A percentile compares a stretch with the other conserved stretches of the same genome.
Conservation (phyloP, 2,113 vertebrate genomes). For the Centropus bengalensis region DNA sequence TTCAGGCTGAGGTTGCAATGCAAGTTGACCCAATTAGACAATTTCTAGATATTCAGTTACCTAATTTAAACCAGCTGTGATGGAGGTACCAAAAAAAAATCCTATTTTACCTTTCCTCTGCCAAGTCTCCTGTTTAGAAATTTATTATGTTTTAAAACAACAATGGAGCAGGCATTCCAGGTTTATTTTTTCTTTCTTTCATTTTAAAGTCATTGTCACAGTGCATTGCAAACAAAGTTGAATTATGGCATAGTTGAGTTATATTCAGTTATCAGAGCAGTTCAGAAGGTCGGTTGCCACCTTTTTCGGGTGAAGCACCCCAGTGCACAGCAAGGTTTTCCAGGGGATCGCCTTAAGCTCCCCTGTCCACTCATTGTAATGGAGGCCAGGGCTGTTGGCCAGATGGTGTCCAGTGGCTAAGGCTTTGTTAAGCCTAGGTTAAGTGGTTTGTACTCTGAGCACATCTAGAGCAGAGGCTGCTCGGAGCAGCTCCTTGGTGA, state of each 20-base stretch:
- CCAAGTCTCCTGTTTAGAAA: not conserved
- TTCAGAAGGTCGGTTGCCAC: not conserved
- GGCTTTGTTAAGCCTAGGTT: not conserved
- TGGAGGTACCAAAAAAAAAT: not conserved
- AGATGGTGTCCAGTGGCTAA: rapidly evolving
- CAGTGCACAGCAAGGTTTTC: not conserved
- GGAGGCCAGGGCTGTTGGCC: too few species aligned
- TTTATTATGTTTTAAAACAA: not conserved
- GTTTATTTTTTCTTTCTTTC: not conserved
- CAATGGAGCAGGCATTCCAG: not conserved
- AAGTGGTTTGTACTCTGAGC: rapidly evolving
- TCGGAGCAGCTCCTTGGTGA: not conserved
- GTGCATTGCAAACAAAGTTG: not conserved
- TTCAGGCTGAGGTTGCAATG: not conserved
- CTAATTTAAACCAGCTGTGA: not conserved
- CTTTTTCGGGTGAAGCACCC: not conserved
- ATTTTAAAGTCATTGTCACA: not conserved
- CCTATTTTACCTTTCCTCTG: not conserved
- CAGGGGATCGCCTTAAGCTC: not conserved
- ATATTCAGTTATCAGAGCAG: not conserved
- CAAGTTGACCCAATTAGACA: conserved; percentile 26
- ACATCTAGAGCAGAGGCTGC: rapidly evolving
- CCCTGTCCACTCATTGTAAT: too few species aligned
- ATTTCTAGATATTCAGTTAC: conserved; percentile 18
- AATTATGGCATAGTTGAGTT: rapidly evolving